Conservation (phyloP, 1,140 invertebrate species). For the Cylas formicarius region DNA sequence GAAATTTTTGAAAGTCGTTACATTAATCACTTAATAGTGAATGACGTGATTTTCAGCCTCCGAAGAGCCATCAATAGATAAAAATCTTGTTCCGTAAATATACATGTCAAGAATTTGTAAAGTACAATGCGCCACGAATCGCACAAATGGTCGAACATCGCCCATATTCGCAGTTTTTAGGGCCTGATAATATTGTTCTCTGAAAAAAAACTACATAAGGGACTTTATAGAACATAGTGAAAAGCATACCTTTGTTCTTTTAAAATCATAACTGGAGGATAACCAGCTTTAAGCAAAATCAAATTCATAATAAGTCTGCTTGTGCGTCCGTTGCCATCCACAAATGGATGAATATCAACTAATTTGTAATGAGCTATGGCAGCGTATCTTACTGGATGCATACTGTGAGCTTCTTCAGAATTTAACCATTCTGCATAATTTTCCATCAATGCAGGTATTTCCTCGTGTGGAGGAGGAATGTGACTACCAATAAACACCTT, state of each 20-base stretch:
- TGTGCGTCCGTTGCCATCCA: slow-evolving; percentile 91
- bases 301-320: slow-evolving; percentile 93
- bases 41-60: slow-evolving; percentile 19
- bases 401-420: slow-evolving; percentile 70
- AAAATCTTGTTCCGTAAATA: slow-evolving; percentile 62
- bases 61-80: slow-evolving; percentile 24
- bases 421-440: slow-evolving; percentile 88
- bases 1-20: background rate
- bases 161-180: slow-evolving; percentile 86
- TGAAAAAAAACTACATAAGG: slow-evolving; percentile 20
- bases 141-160: slow-evolving; percentile 85
- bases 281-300: slow-evolving; percentile 95
- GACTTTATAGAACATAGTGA: background rate
- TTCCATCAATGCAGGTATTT: slow-evolving; percentile 75
- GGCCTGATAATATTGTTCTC: slow-evolving; percentile 75
- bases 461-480: slow-evolving; percentile 74
- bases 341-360: slow-evolving; percentile 90
- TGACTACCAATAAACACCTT: slow-evolving; percentile 83
- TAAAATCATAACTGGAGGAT: slow-evolving; percentile 90
- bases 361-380: slow-evolving; percentile 94
- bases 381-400: slow-evolving; percentile 88
- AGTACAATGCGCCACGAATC: slow-evolving; percentile 92
- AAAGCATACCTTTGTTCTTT: slow-evolving; percentile 68
- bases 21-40: slow-evolving; percentile 11
- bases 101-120: slow-evolving; percentile 91